phyloP scores from a whole-genome alignment of 2,888 invertebrate genomes.

The Miltochrista miniata region DNA sequence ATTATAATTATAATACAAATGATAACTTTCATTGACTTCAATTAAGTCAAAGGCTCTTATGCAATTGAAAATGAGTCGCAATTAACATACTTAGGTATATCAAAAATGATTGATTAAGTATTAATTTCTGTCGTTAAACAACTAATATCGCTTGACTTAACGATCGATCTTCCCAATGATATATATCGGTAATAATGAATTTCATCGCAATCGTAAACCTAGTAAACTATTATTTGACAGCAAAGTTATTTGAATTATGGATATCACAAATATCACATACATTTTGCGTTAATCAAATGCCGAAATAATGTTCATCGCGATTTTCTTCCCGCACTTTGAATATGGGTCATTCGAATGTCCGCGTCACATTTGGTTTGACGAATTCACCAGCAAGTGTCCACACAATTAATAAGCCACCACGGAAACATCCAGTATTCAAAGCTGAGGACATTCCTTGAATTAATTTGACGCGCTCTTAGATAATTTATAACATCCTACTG shows the following conservation, averaged over 20 bases:
- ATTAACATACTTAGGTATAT: too few relatives aligned
- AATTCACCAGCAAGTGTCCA: constrained; percentile 72
- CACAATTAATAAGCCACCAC: constrained; percentile 75
- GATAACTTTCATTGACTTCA: neutral
- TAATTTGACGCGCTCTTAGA: constrained; percentile 82
- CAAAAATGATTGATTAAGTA: neutral
- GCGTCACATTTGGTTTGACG: constrained; percentile 56
- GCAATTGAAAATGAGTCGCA: too few relatives aligned
- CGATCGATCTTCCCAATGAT: neutral
- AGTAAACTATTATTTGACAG: constrained; percentile 3
- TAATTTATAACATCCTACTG: constrained; percentile 83
- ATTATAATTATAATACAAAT: too few relatives aligned
- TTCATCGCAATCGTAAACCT: neutral
- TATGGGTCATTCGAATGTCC: constrained; percentile 37
- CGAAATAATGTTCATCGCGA: constrained; percentile 35
- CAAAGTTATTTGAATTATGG: constrained; percentile 24
- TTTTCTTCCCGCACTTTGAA: constrained; percentile 11
- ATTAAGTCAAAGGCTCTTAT: neutral
- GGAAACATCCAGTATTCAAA: constrained; percentile 70
- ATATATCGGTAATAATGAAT: constrained; percentile 2
- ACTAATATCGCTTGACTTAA: neutral
- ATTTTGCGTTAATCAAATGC: constrained; percentile 44
- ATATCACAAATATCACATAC: constrained; percentile 17
- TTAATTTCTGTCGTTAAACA: neutral
- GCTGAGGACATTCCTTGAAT: constrained; percentile 73